Conservation (phyloP, 2,888 invertebrate genomes). For the Aphrophora alni region DNA sequence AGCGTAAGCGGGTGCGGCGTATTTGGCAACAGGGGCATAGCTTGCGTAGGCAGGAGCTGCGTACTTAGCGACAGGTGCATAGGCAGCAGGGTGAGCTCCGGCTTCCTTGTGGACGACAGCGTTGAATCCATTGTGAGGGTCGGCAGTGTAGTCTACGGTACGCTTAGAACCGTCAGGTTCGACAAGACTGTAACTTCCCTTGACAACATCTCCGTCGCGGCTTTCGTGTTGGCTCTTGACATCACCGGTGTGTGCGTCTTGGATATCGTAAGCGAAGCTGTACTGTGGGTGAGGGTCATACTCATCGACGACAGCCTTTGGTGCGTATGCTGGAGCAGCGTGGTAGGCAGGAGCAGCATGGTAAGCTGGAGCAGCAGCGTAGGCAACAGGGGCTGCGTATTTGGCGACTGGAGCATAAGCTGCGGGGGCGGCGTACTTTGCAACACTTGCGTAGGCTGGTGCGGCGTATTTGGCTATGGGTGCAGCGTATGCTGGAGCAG, state of each 20-base stretch:
- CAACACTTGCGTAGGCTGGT: slow-evolving; percentile 30
- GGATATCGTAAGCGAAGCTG: slow-evolving; percentile 51
- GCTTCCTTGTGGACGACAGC: slow-evolving; percentile 51
- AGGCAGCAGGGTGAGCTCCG: slow-evolving; percentile 39
- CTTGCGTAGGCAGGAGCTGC: slow-evolving; percentile 56
- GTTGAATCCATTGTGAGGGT: slow-evolving; percentile 53
- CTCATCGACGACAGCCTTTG: slow-evolving; percentile 47
- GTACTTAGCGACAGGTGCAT: slow-evolving; percentile 44
- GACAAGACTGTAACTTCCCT: slow-evolving; percentile 50
- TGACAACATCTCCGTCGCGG: slow-evolving; percentile 51
- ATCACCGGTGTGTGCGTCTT: slow-evolving; percentile 51
- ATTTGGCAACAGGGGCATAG: slow-evolving; percentile 43
- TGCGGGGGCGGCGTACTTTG: slow-evolving; percentile 34
- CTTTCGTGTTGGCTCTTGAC: slow-evolving; percentile 50
- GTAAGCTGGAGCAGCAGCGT: slow-evolving; percentile 55
- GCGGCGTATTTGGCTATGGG: slow-evolving; percentile 37
- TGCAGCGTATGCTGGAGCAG: slow-evolving; percentile 9
- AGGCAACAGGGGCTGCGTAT: slow-evolving; percentile 50
- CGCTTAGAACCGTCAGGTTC: slow-evolving; percentile 40
- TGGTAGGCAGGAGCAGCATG: slow-evolving; percentile 55
- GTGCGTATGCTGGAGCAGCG: slow-evolving; percentile 54
- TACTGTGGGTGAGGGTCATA: slow-evolving; percentile 52
- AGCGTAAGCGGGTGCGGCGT: slow-evolving; percentile 51
- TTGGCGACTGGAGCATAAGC: slow-evolving; percentile 45
- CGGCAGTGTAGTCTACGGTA: slow-evolving; percentile 49